Evolutionary conservation across 64 coral and sea anemone genomes (phyloP).

Genomic region (Montipora efflorescens): DNA sequence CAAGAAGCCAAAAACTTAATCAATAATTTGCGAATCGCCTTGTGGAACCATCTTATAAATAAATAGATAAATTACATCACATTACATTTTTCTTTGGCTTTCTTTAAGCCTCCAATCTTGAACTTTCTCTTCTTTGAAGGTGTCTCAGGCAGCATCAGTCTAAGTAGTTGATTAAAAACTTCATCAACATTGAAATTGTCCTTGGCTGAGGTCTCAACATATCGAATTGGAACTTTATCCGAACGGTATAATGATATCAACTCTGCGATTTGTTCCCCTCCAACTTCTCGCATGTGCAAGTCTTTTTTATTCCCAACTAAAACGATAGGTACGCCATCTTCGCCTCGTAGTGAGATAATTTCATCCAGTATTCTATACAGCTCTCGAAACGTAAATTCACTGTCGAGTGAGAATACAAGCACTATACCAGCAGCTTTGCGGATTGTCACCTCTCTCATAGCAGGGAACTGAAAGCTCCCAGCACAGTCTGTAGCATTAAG

Average conservation of each 20-base stretch:
- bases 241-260: constrained; percentile 19
- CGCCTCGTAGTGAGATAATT: constrained; percentile 32
- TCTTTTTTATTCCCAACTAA: constrained; percentile 95
- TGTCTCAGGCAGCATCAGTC: constrained; percentile 17
- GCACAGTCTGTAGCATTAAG: constrained; percentile 85
- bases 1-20: background rate
- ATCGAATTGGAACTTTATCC: constrained; percentile 3
- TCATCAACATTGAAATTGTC: constrained; percentile 54
- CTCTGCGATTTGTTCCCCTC: constrained; percentile 54
- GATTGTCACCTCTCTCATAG: constrained; percentile 89
- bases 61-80: background rate
- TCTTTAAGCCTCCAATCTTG: constrained; percentile 13
- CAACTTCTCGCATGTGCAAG: constrained; percentile 68
- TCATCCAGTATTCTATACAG: constrained; percentile 82
- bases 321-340: constrained; percentile 70
- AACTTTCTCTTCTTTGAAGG: constrained; percentile 2
- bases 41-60: background rate
- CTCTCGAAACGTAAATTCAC: constrained; percentile 77
- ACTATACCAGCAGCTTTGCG: constrained; percentile 72
- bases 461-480: constrained; percentile 88
- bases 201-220: constrained; percentile 71
- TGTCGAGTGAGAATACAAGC: constrained; percentile 87
- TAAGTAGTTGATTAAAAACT: constrained; percentile 53
- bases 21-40: background rate
- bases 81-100: constrained; percentile 37